Evolutionary conservation across 1,140 invertebrate genomes (phyloP).

Genomic region (Popillia japonica): DNA sequence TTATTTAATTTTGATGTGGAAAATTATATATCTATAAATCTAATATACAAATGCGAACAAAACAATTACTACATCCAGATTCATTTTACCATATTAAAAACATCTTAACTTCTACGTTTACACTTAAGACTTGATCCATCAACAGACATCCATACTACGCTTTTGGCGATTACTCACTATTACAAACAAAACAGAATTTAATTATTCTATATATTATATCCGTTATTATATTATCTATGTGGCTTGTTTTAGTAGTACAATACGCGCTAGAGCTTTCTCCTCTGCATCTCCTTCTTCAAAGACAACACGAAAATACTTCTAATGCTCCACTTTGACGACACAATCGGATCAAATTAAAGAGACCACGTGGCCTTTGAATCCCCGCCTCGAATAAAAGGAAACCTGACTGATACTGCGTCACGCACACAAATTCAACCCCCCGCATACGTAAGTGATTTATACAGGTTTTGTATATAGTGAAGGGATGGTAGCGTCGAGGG

Average conservation of each 20-base stretch:
- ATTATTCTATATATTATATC: too few species aligned
- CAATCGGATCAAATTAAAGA: constrained; percentile 31
- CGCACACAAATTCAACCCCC: background rate
- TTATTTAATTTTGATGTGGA: constrained; percentile 1
- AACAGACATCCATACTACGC: too few species aligned
- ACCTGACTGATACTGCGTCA: constrained; percentile 10
- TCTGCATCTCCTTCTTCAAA: background rate
- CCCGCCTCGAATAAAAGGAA: constrained; percentile 12
- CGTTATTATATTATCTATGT: too few species aligned
- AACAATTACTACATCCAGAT: constrained; percentile 4
- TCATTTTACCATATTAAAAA: constrained; percentile 33
- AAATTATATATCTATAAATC: constrained; percentile 28
- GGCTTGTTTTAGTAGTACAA: too few species aligned
- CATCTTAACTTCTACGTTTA: background rate
- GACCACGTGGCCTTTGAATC: constrained; percentile 35
- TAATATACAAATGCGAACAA: constrained; percentile 2
- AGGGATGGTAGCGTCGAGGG: background rate
- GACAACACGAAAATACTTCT: background rate
- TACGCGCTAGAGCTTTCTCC: too few species aligned
- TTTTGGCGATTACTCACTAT: too few species aligned
- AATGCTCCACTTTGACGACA: constrained; percentile 7
- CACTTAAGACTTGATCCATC: too few species aligned
- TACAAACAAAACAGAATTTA: too few species aligned
- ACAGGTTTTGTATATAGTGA: too few species aligned
- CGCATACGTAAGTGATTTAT: constrained; percentile 33